phyloP scores from a whole-genome alignment of 2,113 vertebrate species.

The Symphodus melops region DNA sequence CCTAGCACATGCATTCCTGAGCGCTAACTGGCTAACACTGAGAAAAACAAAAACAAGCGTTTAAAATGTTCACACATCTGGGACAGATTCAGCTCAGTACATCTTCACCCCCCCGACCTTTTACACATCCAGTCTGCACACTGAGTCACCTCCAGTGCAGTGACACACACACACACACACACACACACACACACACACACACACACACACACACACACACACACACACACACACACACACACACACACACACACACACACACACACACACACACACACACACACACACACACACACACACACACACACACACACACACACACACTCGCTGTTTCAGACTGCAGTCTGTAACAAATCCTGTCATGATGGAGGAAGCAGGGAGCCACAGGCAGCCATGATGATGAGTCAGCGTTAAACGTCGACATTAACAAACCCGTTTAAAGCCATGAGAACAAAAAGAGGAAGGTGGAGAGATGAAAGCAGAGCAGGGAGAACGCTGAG shows the following conservation, averaged over 20 bases:
- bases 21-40: too few species aligned
- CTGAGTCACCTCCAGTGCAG: neutral
- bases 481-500: constrained; percentile 35
- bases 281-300: constrained; percentile 1
- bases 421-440: constrained; percentile 15
- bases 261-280: neutral
- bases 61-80: neutral
- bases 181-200: constrained; percentile 1
- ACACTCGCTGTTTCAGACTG: constrained; percentile 16
- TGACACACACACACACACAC: constrained; percentile 2
- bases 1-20: too few species aligned
- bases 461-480: constrained; percentile 14
- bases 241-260: constrained; percentile 9
- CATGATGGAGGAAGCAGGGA: constrained; percentile 65
- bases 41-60: too few species aligned
- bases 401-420: constrained; percentile 47
- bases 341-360: neutral
- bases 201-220: neutral
- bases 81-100: neutral
- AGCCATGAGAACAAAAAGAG: constrained; percentile 17
- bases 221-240: constrained; percentile 9
- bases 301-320: neutral
- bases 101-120: too few species aligned
- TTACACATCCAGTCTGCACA: neutral
- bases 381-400: constrained; percentile 64